Conservation (phyloP, 2,797 vertebrate genomes). For the Lepus oiostolus region DNA sequence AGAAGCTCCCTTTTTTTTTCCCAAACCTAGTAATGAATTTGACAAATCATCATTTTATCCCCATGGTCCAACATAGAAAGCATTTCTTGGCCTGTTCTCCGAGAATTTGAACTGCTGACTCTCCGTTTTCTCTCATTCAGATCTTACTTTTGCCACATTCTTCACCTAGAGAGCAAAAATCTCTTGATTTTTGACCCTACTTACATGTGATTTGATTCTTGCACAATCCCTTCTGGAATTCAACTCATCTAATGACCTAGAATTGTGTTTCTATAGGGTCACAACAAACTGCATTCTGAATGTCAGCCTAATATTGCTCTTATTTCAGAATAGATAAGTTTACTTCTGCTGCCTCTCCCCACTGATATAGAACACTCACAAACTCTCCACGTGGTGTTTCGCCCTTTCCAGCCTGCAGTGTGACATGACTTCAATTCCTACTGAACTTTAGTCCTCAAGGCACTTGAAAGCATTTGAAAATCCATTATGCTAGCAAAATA, state of each 20-base stretch:
- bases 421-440: not conserved
- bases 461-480: constrained; percentile 32
- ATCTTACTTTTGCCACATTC: constrained; percentile 65
- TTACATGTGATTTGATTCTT: constrained; percentile 67
- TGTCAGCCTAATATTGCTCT: not conserved
- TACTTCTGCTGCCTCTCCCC: not conserved
- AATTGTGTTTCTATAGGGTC: not conserved
- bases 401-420: not conserved
- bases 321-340: not conserved
- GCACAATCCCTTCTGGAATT: constrained; percentile 65
- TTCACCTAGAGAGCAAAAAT: constrained; percentile 55
- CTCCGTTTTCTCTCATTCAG: constrained; percentile 40
- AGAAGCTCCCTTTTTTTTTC: constrained; percentile 30
- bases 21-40: constrained; percentile 43
- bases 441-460: not conserved
- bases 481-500: constrained; percentile 56
- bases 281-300: not conserved
- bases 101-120: constrained; percentile 30
- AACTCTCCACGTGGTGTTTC: not conserved
- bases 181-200: constrained; percentile 46
- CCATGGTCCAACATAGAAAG: constrained; percentile 67
- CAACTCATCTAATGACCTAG: constrained; percentile 24
- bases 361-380: not conserved
- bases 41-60: constrained; percentile 56
- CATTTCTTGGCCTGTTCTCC: constrained; percentile 68